Conservation (phyloP, 2,113 vertebrate species). For the Gymnocephalus cernua region DNA sequence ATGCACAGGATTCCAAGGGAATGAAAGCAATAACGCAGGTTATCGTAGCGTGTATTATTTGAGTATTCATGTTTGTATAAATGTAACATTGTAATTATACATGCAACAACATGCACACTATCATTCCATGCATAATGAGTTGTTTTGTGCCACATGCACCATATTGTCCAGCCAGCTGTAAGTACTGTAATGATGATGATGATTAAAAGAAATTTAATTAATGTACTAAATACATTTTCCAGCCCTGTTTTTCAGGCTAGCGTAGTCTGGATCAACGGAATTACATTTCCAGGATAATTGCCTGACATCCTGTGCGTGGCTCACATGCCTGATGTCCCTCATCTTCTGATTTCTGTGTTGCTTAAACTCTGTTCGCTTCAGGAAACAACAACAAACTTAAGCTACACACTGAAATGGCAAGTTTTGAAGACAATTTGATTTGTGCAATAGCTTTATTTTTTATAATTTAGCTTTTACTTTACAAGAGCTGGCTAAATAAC, state of each 20-base stretch:
- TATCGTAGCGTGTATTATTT: slow-evolving; percentile 48
- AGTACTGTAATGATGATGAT: slow-evolving; percentile 39
- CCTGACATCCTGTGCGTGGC: too few species aligned
- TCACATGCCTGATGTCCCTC: too few species aligned
- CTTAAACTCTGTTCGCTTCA: too few species aligned
- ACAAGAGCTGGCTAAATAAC: too few species aligned
- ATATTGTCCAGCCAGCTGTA: slow-evolving; percentile 40
- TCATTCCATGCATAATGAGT: slow-evolving; percentile 36
- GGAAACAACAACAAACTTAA: too few species aligned
- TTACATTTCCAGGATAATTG: too few species aligned
- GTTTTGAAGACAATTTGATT: too few species aligned
- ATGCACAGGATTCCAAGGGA: slow-evolving; percentile 34
- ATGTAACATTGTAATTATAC: slow-evolving; percentile 39
- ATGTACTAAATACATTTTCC: background rate
- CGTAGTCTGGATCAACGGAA: too few species aligned
- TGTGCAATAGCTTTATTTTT: too few species aligned
- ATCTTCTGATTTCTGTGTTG: too few species aligned
- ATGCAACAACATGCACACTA: slow-evolving; percentile 50
- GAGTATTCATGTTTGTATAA: slow-evolving; percentile 27
- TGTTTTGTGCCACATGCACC: slow-evolving; percentile 51
- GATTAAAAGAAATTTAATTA: slow-evolving; percentile 38
- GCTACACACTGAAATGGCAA: too few species aligned
- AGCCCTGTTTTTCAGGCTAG: background rate
- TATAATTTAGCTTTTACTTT: too few species aligned
- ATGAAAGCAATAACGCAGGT: slow-evolving; percentile 66